Evolutionary conservation across 2,113 vertebrate genomes (phyloP).

Genomic region (Tympanuchus pallidicinctus): DNA sequence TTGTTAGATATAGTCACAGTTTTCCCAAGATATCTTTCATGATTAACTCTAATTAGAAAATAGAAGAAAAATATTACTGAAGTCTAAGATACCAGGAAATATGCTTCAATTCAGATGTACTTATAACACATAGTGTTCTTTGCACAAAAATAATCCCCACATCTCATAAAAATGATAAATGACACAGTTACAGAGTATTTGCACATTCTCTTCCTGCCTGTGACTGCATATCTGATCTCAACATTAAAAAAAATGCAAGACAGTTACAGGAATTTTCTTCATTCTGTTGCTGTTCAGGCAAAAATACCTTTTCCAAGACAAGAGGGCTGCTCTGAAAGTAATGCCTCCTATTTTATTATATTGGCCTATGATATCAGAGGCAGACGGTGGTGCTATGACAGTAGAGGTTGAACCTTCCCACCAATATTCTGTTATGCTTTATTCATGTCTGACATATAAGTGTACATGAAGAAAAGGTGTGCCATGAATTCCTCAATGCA

Average conservation of each 20-base stretch:
- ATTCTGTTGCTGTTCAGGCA: conserved; percentile 26
- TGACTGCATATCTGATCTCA: conserved; percentile 60
- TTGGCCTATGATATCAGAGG: no score
- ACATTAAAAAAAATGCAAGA: conserved; percentile 53
- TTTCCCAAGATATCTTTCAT: background rate
- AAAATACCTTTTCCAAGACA: conserved; percentile 21
- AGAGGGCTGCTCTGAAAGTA: no score
- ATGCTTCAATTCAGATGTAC: conserved; percentile 58
- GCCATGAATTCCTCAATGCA: no score
- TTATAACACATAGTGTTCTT: conserved; percentile 49
- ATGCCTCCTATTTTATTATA: no score
- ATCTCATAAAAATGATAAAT: conserved; percentile 67
- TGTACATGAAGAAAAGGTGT: no score
- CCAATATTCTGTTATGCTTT: no score
- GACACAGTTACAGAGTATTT: conserved; percentile 51
- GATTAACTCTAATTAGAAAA: background rate
- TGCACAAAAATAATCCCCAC: conserved; percentile 39
- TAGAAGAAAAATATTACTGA: conserved; percentile 11
- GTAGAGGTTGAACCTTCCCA: no score
- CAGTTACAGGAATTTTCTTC: conserved; percentile 45
- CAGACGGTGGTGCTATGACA: no score
- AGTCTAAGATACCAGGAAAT: conserved; percentile 23
- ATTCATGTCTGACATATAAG: no score
- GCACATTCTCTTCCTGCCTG: conserved; percentile 55
- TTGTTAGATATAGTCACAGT: background rate